Base-by-base conservation (phyloP, 2,113 vertebrate species). In the Eolophus roseicapilla region DNA sequence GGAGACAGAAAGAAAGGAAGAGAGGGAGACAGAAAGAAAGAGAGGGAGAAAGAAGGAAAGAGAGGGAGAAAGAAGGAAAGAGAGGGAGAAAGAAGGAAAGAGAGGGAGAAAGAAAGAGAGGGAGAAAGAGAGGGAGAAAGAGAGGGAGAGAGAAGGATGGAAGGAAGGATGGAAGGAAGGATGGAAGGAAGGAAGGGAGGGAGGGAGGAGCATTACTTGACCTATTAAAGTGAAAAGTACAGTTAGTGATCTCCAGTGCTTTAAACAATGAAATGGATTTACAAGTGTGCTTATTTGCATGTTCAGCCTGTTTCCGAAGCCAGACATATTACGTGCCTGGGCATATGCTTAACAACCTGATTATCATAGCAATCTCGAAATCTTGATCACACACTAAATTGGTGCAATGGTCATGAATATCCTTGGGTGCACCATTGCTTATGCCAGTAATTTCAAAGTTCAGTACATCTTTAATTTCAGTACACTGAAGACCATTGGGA, bases 351-450 rank as follows among this genome's bases (percentile, higher is more conserved):
- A 84, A 37, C 43, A 60, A 52, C n/a, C 10, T 88, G 65, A 95
- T 92, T 92, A 96, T 82, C 76, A 84, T 9, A 93, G 39, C 73
- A 88, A 86, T 92, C 88, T 96, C 59, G 63, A 91, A 87, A 70
- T 77, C 71, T 90, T 83, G 85, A 90, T 96, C 84, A 90, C 70
- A 73, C 44, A 33, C 27, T 90, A 65, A 96, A 90, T 37, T 75
- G 50, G 29, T 81, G 76, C 37, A 75, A 92, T 39, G 60, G 23
- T 53, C 68, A 52, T 68, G 55, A 90, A 90, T 90, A 90, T 81
- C 71, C 47, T 88, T 88, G 57, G 27, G n/a, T 83, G 47, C 49
- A 75, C 29, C 19, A 33, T 86, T 90, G 47, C 43, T 84, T 68
- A 71, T 64, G 46, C 9, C 71, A 83, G 27, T 77, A 80, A 57